A percentile compares a stretch with the other conserved stretches of the same genome.
phyloP scores from a whole-genome alignment of 2,888 invertebrate species.

The Agonopterix subpropinquella region DNA sequence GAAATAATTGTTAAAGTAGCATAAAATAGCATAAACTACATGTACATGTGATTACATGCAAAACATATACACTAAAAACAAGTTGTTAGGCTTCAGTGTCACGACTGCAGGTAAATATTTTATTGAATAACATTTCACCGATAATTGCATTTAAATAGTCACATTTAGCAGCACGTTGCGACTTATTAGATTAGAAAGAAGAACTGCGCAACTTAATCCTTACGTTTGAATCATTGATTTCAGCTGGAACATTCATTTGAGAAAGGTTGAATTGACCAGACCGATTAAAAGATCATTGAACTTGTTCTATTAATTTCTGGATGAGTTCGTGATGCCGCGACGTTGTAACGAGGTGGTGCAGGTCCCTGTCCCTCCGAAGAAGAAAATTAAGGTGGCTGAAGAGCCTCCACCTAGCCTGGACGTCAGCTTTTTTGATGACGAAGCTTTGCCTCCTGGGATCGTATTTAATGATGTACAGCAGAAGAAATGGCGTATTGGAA shows the following conservation, averaged over 20 bases:
- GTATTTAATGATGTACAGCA: conserved; percentile 86
- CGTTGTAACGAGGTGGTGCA: conserved; percentile 47
- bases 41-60: conserved; percentile 6
- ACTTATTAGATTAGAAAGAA: conserved; percentile 37
- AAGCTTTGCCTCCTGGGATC: conserved; percentile 80
- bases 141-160: conserved; percentile 35
- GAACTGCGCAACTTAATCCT: neutral
- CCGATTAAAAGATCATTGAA: conserved; percentile 2
- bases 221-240: conserved; percentile 9
- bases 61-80: conserved; percentile 5
- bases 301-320: conserved; percentile 12
- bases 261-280: conserved; percentile 1
- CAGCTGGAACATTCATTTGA: conserved; percentile 4
- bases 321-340: conserved; percentile 48
- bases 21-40: conserved; percentile 1
- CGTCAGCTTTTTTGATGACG: conserved; percentile 57
- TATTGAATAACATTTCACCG: conserved; percentile 28
- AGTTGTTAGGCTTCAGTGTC: conserved; percentile 10
- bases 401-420: conserved; percentile 45
- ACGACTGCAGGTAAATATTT: conserved; percentile 12
- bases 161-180: conserved; percentile 36
- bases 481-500: conserved; percentile 91
- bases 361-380: conserved; percentile 46
- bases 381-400: conserved; percentile 41
- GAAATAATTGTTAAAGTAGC: no score